Base-by-base conservation (phyloP, 2,113 vertebrate species). In the Phalacrocorax pelagicus region DNA sequence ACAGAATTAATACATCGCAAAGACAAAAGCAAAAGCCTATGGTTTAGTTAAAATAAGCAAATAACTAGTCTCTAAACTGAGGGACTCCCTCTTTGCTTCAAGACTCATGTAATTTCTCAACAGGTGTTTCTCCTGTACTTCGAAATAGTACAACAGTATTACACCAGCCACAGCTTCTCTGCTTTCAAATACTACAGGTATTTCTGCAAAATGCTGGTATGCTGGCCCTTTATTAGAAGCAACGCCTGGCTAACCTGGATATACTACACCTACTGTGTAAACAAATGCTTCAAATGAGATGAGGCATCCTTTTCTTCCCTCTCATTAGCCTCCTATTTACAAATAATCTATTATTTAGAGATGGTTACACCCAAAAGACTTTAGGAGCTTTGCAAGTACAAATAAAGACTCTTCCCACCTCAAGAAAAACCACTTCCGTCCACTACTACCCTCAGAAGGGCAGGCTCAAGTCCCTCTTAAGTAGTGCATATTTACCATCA, bases 401-500 rank as follows among this genome's bases (percentile, higher is more conserved):
- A 14, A 72, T 27, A 21, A 40, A 81, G 63, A 34, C 19, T 73
- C n/a, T 51, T 30, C 66, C 26, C 7, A 2, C 29, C 61, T 27
- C 47, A 62, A 47, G 66, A 29, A 80, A 52, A 80, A 36, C 1
- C 9, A 59, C 23, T 32, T 36, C 55, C 58, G 92, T 36, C 49
- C 54, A 58, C 27, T 20, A 34, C 7, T 14, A 24, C 20, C 12
- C 22, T 63, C 24, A 52, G 47, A 19, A 42, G 17, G 32, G 29
- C 63, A 59, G 11, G 0, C 27, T 29, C 22, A 16, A 10, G 40
- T 23, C 59, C 42, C 65, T 36, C 29, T 22, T 5, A 38, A 21
- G 54, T 4, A 19, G 10, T 8, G 2, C 1, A 9, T 3, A 14
- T 44, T 65, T 8, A 29, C 15, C 5, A 1, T 8, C 67, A 20